Evolutionary conservation across 2,888 invertebrate species (phyloP).

Genomic region (Hypolimnas misippus): DNA sequence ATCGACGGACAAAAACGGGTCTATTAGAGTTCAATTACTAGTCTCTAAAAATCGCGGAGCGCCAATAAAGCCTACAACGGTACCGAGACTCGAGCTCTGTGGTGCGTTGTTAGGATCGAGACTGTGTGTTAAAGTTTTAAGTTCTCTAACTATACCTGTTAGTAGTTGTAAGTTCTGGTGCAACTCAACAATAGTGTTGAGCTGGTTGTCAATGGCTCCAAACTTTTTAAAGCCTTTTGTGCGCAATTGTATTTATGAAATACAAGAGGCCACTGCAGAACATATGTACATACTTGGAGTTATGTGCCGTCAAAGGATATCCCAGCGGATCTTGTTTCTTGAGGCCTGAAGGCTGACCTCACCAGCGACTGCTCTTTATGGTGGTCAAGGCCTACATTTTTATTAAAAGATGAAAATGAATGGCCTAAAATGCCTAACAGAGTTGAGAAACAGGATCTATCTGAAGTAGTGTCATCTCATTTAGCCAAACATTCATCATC

Average conservation of each 20-base stretch:
- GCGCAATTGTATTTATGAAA: conserved; percentile 3
- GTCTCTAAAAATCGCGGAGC: neutral
- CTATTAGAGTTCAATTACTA: neutral
- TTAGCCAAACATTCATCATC: conserved; percentile 1
- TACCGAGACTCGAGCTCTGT: neutral
- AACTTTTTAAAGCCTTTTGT: conserved; percentile 4
- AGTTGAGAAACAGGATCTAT: neutral
- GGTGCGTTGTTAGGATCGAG: conserved; percentile 10
- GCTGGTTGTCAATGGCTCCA: neutral
- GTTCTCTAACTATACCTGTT: neutral
- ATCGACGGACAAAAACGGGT: no score
- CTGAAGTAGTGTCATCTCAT: conserved; percentile 2
- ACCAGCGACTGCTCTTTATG: conserved; percentile 7
- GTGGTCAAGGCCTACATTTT: conserved; percentile 17
- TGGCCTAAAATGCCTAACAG: conserved; percentile 13
- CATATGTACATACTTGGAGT: neutral
- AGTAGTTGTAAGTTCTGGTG: conserved; percentile 6
- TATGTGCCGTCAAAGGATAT: neutral
- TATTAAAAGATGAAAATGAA: conserved; percentile 7
- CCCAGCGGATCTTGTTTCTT: conserved; percentile 29
- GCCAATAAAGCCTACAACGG: neutral
- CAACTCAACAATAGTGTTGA: conserved; percentile 7
- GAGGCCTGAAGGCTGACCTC: conserved; percentile 28
- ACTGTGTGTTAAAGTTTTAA: conserved; percentile 1
- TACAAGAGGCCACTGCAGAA: conserved; percentile 1